A percentile compares a stretch with the other conserved stretches of the same genome.
phyloP scores from a whole-genome alignment of 2,888 invertebrate species.

The Drosophila hamatofila region DNA sequence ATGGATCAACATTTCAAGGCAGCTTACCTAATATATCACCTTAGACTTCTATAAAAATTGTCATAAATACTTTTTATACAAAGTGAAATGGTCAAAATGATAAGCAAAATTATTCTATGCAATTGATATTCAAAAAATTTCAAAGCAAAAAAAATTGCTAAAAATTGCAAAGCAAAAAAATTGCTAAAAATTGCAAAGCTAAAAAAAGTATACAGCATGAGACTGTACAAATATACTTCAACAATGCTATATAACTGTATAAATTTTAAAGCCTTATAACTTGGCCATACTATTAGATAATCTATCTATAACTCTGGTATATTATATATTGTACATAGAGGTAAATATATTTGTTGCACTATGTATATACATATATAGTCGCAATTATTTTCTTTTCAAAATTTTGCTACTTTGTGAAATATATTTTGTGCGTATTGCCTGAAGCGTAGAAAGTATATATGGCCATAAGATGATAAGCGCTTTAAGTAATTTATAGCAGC shows the following conservation, averaged over 20 bases:
- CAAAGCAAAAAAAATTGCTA: too few species aligned
- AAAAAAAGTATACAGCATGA: too few species aligned
- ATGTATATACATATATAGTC: not conserved
- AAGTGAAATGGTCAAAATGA: not conserved
- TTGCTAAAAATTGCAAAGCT: too few species aligned
- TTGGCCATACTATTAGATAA: not conserved
- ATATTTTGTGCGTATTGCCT: not conserved
- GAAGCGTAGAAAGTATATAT: not conserved
- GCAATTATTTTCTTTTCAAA: not conserved
- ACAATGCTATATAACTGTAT: not conserved
- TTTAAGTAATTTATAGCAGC: conserved; percentile 3
- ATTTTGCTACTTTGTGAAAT: not conserved
- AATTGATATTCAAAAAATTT: too few species aligned
- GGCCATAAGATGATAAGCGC: conserved; percentile 15
- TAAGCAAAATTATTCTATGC: not conserved
- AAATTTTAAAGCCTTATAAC: not conserved
- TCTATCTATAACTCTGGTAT: not conserved
- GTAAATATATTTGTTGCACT: not conserved
- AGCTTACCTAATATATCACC: not conserved
- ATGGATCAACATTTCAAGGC: not conserved
- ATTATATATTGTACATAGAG: not conserved
- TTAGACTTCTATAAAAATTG: not conserved
- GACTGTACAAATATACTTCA: not conserved
- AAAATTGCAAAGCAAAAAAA: too few species aligned
- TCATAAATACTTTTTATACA: not conserved